Conservation (phyloP, 2,888 invertebrate genomes). For the Auanema freiburgensis region DNA sequence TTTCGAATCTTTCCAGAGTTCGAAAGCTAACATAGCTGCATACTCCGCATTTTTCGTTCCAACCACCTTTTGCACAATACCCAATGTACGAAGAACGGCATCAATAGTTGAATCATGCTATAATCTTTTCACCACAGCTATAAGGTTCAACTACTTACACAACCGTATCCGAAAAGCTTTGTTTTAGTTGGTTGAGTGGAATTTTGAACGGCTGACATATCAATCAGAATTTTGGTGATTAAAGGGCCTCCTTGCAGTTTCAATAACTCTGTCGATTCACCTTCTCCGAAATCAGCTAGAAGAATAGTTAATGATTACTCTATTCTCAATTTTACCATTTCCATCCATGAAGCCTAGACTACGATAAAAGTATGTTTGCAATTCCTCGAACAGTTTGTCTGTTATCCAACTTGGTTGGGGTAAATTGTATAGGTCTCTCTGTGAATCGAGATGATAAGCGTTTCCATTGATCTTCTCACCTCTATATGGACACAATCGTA, state of each 20-base stretch:
- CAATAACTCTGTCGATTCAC: constrained; percentile 11
- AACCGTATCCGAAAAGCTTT: constrained; percentile 20
- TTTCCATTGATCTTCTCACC: constrained; percentile 1
- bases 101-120: constrained; percentile 25
- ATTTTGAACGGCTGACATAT: constrained; percentile 8
- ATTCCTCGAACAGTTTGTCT: background rate
- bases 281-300: constrained; percentile 19
- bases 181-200: constrained; percentile 12
- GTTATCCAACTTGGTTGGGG: background rate
- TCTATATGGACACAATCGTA: constrained; percentile 17
- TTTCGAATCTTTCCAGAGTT: constrained; percentile 18
- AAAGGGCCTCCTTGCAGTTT: constrained; percentile 16
- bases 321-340: background rate
- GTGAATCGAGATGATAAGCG: background rate
- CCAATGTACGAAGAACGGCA: constrained; percentile 15
- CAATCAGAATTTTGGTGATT: constrained; percentile 18
- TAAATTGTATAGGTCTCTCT: background rate
- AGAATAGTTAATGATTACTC: background rate
- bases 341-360: background rate
- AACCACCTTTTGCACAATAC: constrained; percentile 11
- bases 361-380: background rate
- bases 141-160: constrained; percentile 7
- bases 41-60: constrained; percentile 21
- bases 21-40: constrained; percentile 21
- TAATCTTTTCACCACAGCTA: too few relatives aligned